Conservation (phyloP, 2,888 invertebrate species). For the Doris montereyensis region DNA sequence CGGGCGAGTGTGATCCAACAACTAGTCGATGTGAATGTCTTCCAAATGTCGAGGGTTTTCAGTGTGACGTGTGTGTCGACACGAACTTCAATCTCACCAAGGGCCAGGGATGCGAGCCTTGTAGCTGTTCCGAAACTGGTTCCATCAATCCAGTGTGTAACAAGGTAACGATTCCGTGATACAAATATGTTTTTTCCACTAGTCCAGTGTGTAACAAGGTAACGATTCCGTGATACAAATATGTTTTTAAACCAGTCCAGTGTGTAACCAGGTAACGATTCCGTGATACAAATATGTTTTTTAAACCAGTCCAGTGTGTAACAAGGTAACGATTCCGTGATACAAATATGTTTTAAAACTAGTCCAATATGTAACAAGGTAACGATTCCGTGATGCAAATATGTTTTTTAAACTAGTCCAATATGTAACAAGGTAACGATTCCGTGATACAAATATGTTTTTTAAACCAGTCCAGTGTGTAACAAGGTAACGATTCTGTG, state of each 20-base stretch:
- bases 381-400: no score
- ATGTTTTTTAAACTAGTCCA: slow-evolving; percentile 28
- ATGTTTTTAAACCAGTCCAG: slow-evolving; percentile 26
- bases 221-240: no score
- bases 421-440: slow-evolving; percentile 53
- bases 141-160: slow-evolving; percentile 45
- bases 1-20: slow-evolving; percentile 51
- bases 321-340: no score
- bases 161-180: no score
- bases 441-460: no score
- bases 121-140: slow-evolving; percentile 50
- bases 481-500: no score
- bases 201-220: slow-evolving; percentile 49
- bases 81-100: slow-evolving; percentile 51
- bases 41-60: slow-evolving; percentile 48
- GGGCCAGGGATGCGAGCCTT: slow-evolving; percentile 51
- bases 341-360: no score
- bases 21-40: slow-evolving; percentile 55
- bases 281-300: no score
- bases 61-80: slow-evolving; percentile 50
- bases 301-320: slow-evolving; percentile 43
- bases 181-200: no score
- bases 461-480: slow-evolving; percentile 43
- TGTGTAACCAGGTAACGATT: slow-evolving; percentile 54
- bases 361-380: slow-evolving; percentile 49